Evolutionary conservation across 2,113 vertebrate genomes (phyloP).

Genomic region (Syngnathus scovelli): DNA sequence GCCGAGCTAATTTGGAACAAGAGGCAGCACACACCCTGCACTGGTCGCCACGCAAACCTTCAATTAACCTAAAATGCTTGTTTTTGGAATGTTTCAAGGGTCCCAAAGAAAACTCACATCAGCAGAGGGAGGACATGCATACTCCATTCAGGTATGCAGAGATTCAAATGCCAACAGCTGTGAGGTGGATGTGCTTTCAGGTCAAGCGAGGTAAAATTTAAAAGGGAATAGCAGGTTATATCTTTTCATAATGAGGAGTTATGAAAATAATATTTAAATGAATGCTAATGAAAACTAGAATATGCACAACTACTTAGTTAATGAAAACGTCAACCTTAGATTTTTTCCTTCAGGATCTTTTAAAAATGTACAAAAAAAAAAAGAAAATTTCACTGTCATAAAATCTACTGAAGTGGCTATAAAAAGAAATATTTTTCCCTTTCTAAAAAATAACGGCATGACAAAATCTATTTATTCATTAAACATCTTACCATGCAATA

Average conservation of each 20-base stretch:
- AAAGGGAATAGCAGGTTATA: conserved; percentile 43
- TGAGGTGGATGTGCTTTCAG: conserved; percentile 10
- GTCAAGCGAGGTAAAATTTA: conserved; percentile 36
- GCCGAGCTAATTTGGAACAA: background rate
- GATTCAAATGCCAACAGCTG: background rate
- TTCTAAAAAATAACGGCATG: too few species aligned
- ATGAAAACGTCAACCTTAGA: background rate
- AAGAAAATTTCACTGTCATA: too few species aligned
- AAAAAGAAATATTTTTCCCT: too few species aligned
- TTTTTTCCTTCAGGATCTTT: background rate
- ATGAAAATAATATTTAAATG: background rate
- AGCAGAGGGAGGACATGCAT: background rate
- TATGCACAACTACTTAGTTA: background rate
- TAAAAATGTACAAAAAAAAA: too few species aligned
- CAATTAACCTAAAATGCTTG: background rate
- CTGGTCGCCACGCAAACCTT: background rate
- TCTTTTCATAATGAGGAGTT: background rate
- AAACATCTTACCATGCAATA: too few species aligned
- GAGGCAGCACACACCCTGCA: background rate
- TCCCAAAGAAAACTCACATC: background rate
- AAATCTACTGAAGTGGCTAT: too few species aligned
- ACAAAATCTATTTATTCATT: too few species aligned
- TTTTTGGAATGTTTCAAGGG: background rate
- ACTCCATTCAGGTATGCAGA: background rate
- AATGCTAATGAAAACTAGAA: background rate